These are phyloP conservation scores for Argyresthia albistria DNA, from an alignment of 2,888 invertebrate species.

Conservation along the genomic window DNA sequence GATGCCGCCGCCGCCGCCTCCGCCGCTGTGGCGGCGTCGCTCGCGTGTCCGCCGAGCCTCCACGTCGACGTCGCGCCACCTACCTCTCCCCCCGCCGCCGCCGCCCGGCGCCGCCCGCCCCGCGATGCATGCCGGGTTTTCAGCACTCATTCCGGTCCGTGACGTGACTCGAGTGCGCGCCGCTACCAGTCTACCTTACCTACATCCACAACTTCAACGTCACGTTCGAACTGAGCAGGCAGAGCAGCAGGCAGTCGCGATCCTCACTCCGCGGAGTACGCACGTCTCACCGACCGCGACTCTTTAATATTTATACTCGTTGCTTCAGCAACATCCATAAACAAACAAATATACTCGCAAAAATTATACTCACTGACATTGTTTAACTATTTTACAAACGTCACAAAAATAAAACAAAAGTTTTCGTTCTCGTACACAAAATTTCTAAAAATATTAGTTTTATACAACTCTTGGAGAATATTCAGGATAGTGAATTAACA, in stretches of 20 bases:
- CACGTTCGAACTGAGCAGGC: too few species aligned
- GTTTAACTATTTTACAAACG: too few species aligned
- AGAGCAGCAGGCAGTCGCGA: constrained; percentile 27
- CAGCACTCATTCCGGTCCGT: background rate
- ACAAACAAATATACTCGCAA: too few species aligned
- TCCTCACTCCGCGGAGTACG: constrained; percentile 21
- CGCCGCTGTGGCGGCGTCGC: constrained; percentile 33
- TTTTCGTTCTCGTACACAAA: too few species aligned
- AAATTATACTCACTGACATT: too few species aligned
- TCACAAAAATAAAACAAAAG: background rate
- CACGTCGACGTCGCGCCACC: constrained; percentile 69
- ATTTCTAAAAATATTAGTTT: too few species aligned
- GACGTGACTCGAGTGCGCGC: background rate
- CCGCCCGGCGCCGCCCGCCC: constrained; percentile 11
- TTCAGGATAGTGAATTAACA: too few species aligned
- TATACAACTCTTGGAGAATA: too few species aligned
- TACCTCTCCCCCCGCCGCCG: constrained; percentile 16
- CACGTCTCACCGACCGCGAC: constrained; percentile 16
- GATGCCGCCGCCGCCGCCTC: constrained; percentile 11
- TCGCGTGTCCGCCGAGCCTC: constrained; percentile 62
- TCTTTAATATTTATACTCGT: background rate
- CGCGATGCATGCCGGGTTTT: constrained; percentile 17
- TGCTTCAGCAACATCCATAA: background rate
- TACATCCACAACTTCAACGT: too few species aligned
- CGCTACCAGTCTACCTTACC: too few species aligned